A percentile compares a stretch with the other conserved stretches of the same genome.
Conservation (phyloP, 2,113 vertebrate genomes). For the Cyrtonyx montezumae region DNA sequence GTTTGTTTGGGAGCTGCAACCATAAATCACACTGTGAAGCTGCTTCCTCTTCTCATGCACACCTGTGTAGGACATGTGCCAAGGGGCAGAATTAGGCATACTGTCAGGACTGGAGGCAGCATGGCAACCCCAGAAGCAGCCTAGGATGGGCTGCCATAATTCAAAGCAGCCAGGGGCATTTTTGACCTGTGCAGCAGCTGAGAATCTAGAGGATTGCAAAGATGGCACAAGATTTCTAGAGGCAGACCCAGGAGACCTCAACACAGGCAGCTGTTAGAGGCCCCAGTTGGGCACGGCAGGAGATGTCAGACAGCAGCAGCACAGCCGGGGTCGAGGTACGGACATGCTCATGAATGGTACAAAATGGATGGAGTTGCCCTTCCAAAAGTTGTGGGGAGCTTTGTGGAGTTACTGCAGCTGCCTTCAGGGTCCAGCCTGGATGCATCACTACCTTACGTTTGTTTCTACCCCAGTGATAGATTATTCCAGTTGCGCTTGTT, state of each 20-base stretch:
- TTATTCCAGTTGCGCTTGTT: not conserved
- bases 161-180: not conserved
- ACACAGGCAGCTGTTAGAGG: not conserved
- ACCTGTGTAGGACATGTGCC: not conserved
- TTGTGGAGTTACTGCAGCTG: too few relatives aligned
- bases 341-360: accelerated
- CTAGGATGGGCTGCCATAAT: not conserved
- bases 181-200: conserved; percentile 19
- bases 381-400: not conserved
- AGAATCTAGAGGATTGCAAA: not conserved
- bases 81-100: not conserved
- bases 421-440: not conserved
- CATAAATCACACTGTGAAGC: not conserved
- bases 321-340: not conserved
- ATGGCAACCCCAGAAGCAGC: not conserved
- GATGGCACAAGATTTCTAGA: not conserved
- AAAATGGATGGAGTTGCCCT: not conserved
- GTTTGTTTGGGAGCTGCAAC: not conserved
- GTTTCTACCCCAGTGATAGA: not conserved
- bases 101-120: not conserved
- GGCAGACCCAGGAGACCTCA: not conserved
- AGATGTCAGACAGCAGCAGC: not conserved
- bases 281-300: not conserved
- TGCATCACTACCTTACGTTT: not conserved
- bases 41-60: not conserved